A percentile compares a stretch with the other conserved stretches of the same genome.
Conservation (phyloP, 2,888 invertebrate species). For the Mechanitis mazaeus region DNA sequence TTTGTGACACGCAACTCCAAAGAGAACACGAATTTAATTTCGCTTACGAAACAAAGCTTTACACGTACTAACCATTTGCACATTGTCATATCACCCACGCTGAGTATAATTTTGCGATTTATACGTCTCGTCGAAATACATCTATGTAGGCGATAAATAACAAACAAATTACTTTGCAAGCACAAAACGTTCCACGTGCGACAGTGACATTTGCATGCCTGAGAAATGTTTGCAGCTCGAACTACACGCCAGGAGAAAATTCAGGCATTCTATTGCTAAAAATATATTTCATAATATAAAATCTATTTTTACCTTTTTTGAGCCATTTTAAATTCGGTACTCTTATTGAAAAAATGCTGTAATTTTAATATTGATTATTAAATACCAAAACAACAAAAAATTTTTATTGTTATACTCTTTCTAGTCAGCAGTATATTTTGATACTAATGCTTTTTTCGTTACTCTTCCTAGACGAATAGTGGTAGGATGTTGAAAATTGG, state of each 20-base stretch:
- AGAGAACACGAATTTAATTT: constrained; percentile 16
- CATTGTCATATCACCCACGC: constrained; percentile 70
- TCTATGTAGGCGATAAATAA: constrained; percentile 64
- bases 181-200: constrained; percentile 51
- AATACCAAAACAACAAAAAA: too few species aligned
- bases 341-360: too few species aligned
- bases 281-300: not conserved
- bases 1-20: not conserved
- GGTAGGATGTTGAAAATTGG: too few species aligned
- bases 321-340: too few species aligned
- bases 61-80: constrained; percentile 50
- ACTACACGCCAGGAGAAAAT: constrained; percentile 22
- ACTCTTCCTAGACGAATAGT: too few species aligned
- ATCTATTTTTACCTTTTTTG: not conserved
- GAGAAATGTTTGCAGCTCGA: constrained; percentile 52
- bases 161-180: constrained; percentile 65
- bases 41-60: constrained; percentile 32
- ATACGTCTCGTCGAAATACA: constrained; percentile 62
- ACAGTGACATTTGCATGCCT: constrained; percentile 64
- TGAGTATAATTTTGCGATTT: constrained; percentile 69
- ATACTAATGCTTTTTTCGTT: too few species aligned
- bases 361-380: too few species aligned
- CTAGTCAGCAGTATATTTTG: too few species aligned
- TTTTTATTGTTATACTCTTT: too few species aligned
- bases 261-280: constrained; percentile 6